Evolutionary conservation across 2,797 vertebrate species (phyloP), one percentile per base, ranked within the genome.

Genomic region (Gephyroberyx darwinii): DNA sequence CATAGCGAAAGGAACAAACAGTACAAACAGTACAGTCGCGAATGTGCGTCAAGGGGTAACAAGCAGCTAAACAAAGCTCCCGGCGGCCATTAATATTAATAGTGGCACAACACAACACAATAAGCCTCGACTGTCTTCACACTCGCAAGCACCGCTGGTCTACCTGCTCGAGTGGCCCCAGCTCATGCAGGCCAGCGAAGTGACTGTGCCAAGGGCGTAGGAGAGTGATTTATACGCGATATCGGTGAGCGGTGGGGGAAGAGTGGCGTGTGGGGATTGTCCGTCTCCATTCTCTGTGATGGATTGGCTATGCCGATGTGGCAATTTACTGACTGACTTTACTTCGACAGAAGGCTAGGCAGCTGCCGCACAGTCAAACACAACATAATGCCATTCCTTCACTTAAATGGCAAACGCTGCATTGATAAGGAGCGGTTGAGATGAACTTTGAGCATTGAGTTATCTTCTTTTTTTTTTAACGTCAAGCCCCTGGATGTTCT

Each of bases 21-120:
- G 69, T 41, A 69, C 56, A 68, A 70, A 75, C 69, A 68, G 62
- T 47, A 1, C 81, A 55, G 52, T 79, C 62, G 33, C 13, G 26
- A 70, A 78, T 12, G 61, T 50, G 52, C 63, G 43, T 72, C 77
- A 68, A 48, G 43, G 41, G 30, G 65, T 33, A 70, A 79, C 73
- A 52, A 77, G 80, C 73, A 64, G 75, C 58, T 75, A 59, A 82
- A 74, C 77, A 78, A 76, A 77, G 77, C 74, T 73, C 59, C 35
- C 7, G 58, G 54, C 71, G 26, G 75, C 37, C 61, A 64, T 88
- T 71, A 78, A 82, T 80, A 85, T 85, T 85, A 75, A 85, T 78
- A 4, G 9, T 57, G 79, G 57, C 65, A 19, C 22, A 69, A 74
- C 73, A 16, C 39, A 3, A 48, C 58, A 43, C 39, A 1, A 16